These are phyloP conservation scores for Prosopocoilus inquinatus DNA, from an alignment of 2,888 invertebrate genomes.

Conservation along the genomic window DNA sequence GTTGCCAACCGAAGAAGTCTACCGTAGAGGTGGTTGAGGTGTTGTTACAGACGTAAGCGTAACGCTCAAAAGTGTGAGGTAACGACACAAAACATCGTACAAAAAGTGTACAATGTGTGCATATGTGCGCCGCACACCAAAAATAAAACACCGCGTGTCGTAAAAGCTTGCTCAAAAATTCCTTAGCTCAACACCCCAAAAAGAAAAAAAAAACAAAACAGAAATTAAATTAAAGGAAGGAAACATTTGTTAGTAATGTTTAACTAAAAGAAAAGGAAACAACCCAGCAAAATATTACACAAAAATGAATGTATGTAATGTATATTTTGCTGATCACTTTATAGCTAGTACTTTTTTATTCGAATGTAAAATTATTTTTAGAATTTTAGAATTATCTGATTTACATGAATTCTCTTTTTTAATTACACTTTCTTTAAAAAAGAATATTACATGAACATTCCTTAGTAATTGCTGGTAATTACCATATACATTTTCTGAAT, in stretches of 20 bases:
- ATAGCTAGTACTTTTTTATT: no score
- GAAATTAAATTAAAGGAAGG: constrained; percentile 6
- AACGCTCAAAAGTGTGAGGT: constrained; percentile 19
- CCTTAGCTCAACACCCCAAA: constrained; percentile 19
- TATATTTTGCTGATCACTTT: no score
- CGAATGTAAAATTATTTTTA: no score
- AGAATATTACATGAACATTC: no score
- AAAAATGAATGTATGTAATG: no score
- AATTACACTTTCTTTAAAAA: no score
- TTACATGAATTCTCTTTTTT: no score
- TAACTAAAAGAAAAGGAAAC: no score
- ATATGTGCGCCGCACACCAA: constrained; percentile 25
- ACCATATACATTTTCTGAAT: no score
- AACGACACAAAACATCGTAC: constrained; percentile 14
- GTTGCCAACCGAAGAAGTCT: constrained; percentile 2
- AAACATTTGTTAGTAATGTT: neutral
- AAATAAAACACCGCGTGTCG: constrained; percentile 24
- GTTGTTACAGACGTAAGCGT: constrained; percentile 17
- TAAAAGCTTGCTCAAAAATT: constrained; percentile 27
- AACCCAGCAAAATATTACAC: no score
- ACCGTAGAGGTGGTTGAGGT: constrained; percentile 1
- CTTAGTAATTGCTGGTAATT: no score
- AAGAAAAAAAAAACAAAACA: constrained; percentile 11
- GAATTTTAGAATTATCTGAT: no score
- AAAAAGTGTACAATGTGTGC: constrained; percentile 23